Evolutionary conservation across 1,140 invertebrate species (phyloP).

Genomic region (Bathynomus jamesi): DNA sequence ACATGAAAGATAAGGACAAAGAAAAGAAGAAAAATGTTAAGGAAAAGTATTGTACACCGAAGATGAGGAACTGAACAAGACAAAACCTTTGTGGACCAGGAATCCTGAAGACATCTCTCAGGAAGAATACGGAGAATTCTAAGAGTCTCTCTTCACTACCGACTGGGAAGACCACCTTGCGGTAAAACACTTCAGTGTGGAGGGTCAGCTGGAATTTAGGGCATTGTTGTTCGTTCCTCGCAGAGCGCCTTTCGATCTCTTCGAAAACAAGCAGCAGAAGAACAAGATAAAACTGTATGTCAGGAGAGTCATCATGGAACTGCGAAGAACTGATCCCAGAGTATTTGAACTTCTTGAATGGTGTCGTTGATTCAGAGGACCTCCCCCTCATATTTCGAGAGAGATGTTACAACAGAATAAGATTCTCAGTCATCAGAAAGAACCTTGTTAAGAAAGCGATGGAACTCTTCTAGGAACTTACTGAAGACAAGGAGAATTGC

Average conservation of each 20-base stretch:
- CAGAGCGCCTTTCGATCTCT: constrained; percentile 92
- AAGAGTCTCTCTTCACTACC: constrained; percentile 95
- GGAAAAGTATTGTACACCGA: constrained; percentile 96
- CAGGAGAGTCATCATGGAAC: constrained; percentile 84
- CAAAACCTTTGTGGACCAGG: constrained; percentile 97
- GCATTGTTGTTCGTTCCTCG: constrained; percentile 91
- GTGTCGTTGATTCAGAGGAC: constrained; percentile 97
- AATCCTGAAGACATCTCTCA: constrained; percentile 96
- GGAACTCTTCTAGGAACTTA: constrained; percentile 89
- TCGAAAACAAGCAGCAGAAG: constrained; percentile 96
- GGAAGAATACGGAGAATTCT: constrained; percentile 98
- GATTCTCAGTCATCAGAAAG: constrained; percentile 95
- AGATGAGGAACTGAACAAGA: constrained; percentile 98
- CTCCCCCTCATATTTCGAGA: constrained; percentile 95
- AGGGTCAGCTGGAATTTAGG: constrained; percentile 95
- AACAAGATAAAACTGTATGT: constrained; percentile 90
- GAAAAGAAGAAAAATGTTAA: constrained; percentile 95
- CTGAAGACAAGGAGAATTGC: constrained; percentile 94
- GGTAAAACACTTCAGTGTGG: constrained; percentile 97
- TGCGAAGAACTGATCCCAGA: constrained; percentile 97
- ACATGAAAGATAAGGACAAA: constrained; percentile 70
- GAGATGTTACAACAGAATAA: constrained; percentile 98
- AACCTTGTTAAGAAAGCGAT: constrained; percentile 97
- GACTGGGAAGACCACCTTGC: constrained; percentile 99
- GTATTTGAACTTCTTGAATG: constrained; percentile 93